Evolutionary conservation across 2,113 vertebrate species (phyloP), one percentile per base, ranked within the genome.

Genomic region (Tragulus kanchil): DNA sequence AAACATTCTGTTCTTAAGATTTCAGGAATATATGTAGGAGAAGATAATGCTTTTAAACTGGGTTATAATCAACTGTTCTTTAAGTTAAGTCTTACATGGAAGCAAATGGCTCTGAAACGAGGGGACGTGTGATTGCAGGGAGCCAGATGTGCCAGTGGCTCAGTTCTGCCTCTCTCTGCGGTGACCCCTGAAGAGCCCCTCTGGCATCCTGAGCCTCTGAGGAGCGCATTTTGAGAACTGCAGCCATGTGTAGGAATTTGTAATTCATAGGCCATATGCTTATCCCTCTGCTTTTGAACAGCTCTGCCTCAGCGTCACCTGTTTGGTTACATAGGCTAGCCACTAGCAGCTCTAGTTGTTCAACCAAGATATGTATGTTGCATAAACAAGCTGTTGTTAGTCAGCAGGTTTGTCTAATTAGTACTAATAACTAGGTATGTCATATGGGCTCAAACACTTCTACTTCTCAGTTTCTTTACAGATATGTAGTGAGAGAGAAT

Each of bases 1-100:
- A 90, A 92, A 69, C 82, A 58, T 65, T 90, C 90, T 94, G 59
- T 79, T 97, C 13, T 64, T n/a, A 92, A 90, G 31, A 79, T 61
- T 92, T 52, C 11, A 89, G 64, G 54, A 92, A 56, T 69, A 73
- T 69, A 58, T 8, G 26, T 17, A 73, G 5, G 25, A 36, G 71
- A 78, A 36, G 36, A 56, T 59, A 71, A 42, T 93, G 7, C 3
- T 92, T 90, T 81, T 67, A 75, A 81, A 95, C 56, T 85, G 81
- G 23, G 17, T 79, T 91, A 64, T 15, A n/a, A 36, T 36, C 31
- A 75, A 0, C 59, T 82, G 13, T 69, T 90, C 59, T 23, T 89
- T 73, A 52, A 87, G 28, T 89, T 36, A 79, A 67, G 31, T 65
- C 45, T 85, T 90, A 31, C n/a, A 28, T 5, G 75, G 88, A 85